These are phyloP conservation scores for Polia nebulosa DNA, from an alignment of 2,888 invertebrate genomes.

Conservation along the genomic window DNA sequence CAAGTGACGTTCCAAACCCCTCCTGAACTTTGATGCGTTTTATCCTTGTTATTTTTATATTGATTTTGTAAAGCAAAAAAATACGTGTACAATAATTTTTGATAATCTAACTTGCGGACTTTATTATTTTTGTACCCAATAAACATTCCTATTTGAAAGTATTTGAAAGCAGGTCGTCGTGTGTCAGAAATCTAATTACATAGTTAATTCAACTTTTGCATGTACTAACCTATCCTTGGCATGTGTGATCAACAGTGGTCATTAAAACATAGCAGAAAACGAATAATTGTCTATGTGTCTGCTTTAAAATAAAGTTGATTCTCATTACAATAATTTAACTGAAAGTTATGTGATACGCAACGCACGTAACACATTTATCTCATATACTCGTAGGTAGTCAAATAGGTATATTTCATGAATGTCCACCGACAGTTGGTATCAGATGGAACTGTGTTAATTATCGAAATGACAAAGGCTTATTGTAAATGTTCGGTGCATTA, in stretches of 20 bases:
- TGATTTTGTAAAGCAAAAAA: too few species aligned
- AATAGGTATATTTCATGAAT: slow-evolving; percentile 45
- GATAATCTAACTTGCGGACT: too few species aligned
- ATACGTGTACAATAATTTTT: too few species aligned
- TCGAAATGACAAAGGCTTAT: slow-evolving; percentile 70
- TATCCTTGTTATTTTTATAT: too few species aligned
- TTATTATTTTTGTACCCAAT: too few species aligned
- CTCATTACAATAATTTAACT: slow-evolving; percentile 1
- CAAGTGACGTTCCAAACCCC: too few species aligned
- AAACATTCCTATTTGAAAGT: too few species aligned
- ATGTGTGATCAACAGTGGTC: too few species aligned
- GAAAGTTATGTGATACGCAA: slow-evolving; percentile 7
- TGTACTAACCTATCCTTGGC: not conserved
- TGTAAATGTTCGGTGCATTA: slow-evolving; percentile 47
- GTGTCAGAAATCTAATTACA: not conserved
- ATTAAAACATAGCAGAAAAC: not conserved
- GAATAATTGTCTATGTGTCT: not conserved
- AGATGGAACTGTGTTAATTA: slow-evolving; percentile 75
- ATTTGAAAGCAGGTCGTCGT: not conserved
- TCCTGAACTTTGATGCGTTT: too few species aligned
- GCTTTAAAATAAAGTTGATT: slow-evolving; percentile 3
- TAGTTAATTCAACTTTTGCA: not conserved
- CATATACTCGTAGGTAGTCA: slow-evolving; percentile 2
- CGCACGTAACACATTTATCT: slow-evolving; percentile 15
- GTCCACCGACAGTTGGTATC: slow-evolving; percentile 62